A percentile compares a stretch with the other conserved stretches of the same genome.
Evolutionary conservation across 2,888 invertebrate species (phyloP).

Genomic region (Lathronympha strigana): DNA sequence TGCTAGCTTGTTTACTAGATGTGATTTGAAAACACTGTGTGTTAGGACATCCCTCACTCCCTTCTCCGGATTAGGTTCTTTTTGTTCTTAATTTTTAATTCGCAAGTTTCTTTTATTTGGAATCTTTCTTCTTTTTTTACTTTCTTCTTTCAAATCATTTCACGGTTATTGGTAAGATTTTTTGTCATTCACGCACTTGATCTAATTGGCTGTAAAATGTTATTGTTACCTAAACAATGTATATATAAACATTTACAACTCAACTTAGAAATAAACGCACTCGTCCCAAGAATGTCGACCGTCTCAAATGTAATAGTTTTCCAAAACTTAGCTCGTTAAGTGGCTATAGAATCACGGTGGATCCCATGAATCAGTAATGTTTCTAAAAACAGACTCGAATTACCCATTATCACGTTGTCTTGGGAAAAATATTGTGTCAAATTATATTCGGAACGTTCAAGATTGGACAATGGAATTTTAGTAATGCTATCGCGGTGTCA

Average conservation of each 20-base stretch:
- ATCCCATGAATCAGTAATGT: constrained; percentile 75
- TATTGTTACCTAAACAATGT: constrained; percentile 47
- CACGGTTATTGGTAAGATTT: constrained; percentile 48
- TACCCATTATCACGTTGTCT: constrained; percentile 76
- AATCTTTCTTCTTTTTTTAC: constrained; percentile 53
- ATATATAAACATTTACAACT: constrained; percentile 21
- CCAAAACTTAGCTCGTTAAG: constrained; percentile 44
- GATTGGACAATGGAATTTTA: constrained; percentile 79
- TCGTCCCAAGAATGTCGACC: constrained; percentile 37
- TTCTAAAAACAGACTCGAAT: constrained; percentile 79
- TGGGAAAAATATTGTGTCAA: constrained; percentile 69
- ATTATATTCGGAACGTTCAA: constrained; percentile 65
- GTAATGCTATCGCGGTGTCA: constrained; percentile 75
- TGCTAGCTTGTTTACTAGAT: constrained; percentile 83
- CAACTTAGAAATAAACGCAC: constrained; percentile 34
- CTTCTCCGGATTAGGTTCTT: constrained; percentile 68
- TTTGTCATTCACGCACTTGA: constrained; percentile 49
- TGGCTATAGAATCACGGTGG: constrained; percentile 60
- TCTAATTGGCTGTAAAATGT: constrained; percentile 65
- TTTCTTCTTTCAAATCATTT: constrained; percentile 53
- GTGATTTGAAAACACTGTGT: constrained; percentile 73
- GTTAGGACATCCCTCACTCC: constrained; percentile 76
- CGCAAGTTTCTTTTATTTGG: constrained; percentile 53
- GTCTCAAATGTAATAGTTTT: constrained; percentile 39
- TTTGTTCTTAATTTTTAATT: constrained; percentile 56